phyloP scores from a whole-genome alignment of 2,888 invertebrate genomes.

The Nephrotoma guestfalica region DNA sequence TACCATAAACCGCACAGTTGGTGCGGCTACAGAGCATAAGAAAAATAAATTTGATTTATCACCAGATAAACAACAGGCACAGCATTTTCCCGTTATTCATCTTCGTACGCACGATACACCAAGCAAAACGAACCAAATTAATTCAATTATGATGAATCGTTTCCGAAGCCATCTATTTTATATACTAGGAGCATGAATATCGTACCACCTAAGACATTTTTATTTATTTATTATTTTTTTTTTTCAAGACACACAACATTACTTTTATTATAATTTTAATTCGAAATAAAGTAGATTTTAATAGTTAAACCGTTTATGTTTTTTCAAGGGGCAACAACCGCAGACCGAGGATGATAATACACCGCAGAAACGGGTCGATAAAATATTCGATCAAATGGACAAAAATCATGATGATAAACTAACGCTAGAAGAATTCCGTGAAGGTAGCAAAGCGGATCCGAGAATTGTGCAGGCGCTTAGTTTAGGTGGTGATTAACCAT shows the following conservation, averaged over 20 bases:
- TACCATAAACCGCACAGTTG: background rate
- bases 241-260: background rate
- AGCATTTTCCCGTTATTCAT: background rate
- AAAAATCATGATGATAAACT: conserved; percentile 95
- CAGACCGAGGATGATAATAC: conserved; percentile 82
- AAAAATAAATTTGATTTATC: background rate
- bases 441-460: conserved; percentile 96
- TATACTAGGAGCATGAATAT: background rate
- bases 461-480: conserved; percentile 93
- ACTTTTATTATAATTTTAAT: background rate
- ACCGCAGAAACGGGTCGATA: conserved; percentile 91
- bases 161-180: background rate
- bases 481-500: conserved; percentile 55
- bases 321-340: conserved; percentile 65
- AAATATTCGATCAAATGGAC: conserved; percentile 98
- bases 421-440: conserved; percentile 90
- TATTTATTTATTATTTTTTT: background rate
- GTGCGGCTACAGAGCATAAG: background rate
- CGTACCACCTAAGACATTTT: background rate
- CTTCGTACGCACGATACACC: background rate
- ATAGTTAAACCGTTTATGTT: background rate
- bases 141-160: background rate
- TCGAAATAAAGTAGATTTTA: background rate
- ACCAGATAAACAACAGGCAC: background rate
- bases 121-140: background rate